Base-by-base conservation (phyloP, 2,888 invertebrate genomes). In the Mesorhabditis belari region DNA sequence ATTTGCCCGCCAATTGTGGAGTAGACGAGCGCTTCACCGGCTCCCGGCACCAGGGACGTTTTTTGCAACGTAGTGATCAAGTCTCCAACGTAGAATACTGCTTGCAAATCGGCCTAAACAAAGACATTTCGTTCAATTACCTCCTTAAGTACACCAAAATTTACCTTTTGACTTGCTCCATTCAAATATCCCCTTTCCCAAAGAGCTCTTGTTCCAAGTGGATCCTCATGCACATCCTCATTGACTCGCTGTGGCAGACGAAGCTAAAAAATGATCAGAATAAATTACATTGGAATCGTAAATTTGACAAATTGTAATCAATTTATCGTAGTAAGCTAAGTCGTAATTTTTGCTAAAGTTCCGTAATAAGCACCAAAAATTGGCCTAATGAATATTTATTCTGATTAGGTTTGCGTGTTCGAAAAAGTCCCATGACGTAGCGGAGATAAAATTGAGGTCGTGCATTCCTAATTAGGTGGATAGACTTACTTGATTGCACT, bases 211-310 rank as follows among this genome's bases (percentile, higher is more conserved):
- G 93, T 94, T 52, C 96, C 96, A 0, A 96, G 96, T 0, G 96
- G 98, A 84, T 99, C 98, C 83, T 99, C 98, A 82, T 98, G 96
- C 0, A 98, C 93, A 81, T 98, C 96, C 83, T 98, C 98, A 26
- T 90, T 90, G 2, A 93, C 89, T 62, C 91, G 91, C 58, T 89
- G 87, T 0, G 96, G 92, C 60, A 95, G 82, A 52, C 94, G 86
- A 77, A 87, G 82, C 86, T 86, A 56, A 19, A 73, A 61, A 54
- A 17, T 9, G n/a, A 35, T 35, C n/a, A n/a, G 44, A 35, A 35
- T 35, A 35, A 35, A 17, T 35, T 9, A 17, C 44, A n/a, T 35
- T 35, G 44, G 44, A 35, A n/a, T n/a, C 44, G 44, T 9, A n/a
- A 35, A 0, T 17, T n/a, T 35, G 44, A 35, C n/a, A n/a, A 35